Evolutionary conservation across 1,140 invertebrate species (phyloP), one percentile per base, ranked within the genome.

Genomic region (Babylonia areolata): DNA sequence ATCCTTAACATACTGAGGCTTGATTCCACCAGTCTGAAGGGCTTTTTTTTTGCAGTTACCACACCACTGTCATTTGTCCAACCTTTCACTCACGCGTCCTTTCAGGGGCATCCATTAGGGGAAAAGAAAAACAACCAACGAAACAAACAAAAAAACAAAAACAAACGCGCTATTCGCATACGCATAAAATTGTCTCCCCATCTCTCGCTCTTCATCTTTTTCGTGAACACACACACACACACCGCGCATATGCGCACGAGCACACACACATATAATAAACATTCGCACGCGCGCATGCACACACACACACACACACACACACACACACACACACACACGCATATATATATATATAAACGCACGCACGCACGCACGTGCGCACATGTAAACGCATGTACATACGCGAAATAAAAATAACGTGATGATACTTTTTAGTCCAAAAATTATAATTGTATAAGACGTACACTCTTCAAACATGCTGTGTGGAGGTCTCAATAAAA

Each of bases 281-380:
- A 35, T 31, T 33, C 69, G 23, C 69, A 73, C 69, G 35, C 69
- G 17, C 69, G 17, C 69, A 35, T 23, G 17, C 69, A 73, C 71
- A 73, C 71, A 73, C 71, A 73, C 71, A 73, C 31, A 73, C 71
- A 35, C 71, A 73, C 71, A 73, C 71, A 35, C 33, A 73, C 71
- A 73, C 71, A 73, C 71, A 73, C 71, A 73, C 71, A 35, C 71
- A 35, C 71, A 73, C 71, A 73, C 71, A 73, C 71, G 35, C 71
- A 73, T 31, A 73, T 31, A 73, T 9, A 33, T 9, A 73, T 31
- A 73, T 9, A 33, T 9, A 73, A n/a, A 73, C 31, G 11, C 31
- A 37, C 71, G 35, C 31, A 73, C 71, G 35, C 31, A 73, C 31
- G 5, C 71, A 73, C 2, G 35, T 31, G 35, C 31, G 11, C 31